Conservation (phyloP, 35 echinoderm and acorn worm genomes). For the Hemicentrotus pulcherrimus region DNA sequence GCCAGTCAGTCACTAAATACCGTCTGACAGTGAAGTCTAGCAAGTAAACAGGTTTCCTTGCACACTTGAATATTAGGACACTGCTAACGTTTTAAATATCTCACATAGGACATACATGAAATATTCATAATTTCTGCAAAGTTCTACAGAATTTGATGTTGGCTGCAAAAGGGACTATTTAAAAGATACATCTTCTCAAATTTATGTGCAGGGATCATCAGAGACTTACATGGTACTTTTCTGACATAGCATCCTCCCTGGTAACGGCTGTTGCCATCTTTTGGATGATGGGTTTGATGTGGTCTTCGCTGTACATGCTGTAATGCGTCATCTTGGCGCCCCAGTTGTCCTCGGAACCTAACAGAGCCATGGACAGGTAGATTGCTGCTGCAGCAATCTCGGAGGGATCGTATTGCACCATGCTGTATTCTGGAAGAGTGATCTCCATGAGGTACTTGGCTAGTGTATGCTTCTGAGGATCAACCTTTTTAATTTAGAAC, state of each 20-base stretch:
- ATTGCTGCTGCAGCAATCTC: constrained; percentile 96
- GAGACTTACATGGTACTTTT: constrained; percentile 80
- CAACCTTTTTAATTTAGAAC: constrained; percentile 57
- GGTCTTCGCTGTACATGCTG: constrained; percentile 77
- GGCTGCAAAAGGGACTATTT: too few relatives aligned
- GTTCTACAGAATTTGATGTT: too few relatives aligned
- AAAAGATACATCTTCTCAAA: too few relatives aligned
- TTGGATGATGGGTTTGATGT: constrained; percentile 69
- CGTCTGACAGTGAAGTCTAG: too few relatives aligned
- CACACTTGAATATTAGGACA: too few relatives aligned
- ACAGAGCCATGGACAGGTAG: constrained; percentile 67
- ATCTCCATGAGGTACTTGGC: constrained; percentile 98
- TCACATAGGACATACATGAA: too few relatives aligned
- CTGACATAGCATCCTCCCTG: constrained; percentile 54
- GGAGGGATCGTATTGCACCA: constrained; percentile 95
- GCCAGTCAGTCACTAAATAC: too few relatives aligned
- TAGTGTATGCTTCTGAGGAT: constrained; percentile 86
- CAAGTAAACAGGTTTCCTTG: too few relatives aligned
- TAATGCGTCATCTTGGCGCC: constrained; percentile 62
- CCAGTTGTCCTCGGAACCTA: constrained; percentile 74
- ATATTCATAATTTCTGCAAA: too few relatives aligned
- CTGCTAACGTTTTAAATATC: too few relatives aligned
- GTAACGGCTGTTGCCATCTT: constrained; percentile 73
- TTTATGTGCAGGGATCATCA: too few relatives aligned
- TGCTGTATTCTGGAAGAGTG: constrained; percentile 83